Conservation (phyloP, 2,113 vertebrate species). For the Hyperopisus bebe region DNA sequence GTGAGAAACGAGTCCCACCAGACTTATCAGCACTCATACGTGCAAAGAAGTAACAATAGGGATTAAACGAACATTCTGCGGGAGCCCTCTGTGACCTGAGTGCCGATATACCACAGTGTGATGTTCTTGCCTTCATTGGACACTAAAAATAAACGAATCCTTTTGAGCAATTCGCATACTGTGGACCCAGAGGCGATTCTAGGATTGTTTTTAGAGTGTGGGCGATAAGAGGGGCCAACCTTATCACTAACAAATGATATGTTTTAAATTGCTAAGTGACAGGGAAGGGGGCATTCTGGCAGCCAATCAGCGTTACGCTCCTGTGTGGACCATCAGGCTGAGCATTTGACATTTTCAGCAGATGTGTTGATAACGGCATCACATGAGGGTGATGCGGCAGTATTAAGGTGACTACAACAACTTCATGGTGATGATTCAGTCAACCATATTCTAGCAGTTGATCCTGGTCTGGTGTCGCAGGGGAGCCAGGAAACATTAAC, state of each 20-base stretch:
- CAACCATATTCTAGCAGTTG: not conserved
- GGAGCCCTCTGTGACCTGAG: constrained; percentile 40
- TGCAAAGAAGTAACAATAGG: constrained; percentile 36
- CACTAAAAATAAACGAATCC: not conserved
- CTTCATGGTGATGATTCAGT: not conserved
- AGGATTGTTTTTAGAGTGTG: not conserved
- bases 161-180: constrained; percentile 5
- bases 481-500: not conserved
- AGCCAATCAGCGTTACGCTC: not conserved
- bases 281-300: not conserved
- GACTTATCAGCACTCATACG: constrained; percentile 47
- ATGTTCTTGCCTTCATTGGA: constrained; percentile 23
- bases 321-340: not conserved
- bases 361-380: not conserved
- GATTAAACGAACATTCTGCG: constrained; percentile 27
- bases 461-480: not conserved
- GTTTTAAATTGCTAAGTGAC: not conserved
- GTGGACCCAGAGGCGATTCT: not conserved
- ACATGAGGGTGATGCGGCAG: not conserved
- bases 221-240: not conserved
- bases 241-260: not conserved
- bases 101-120: not conserved
- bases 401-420: not conserved
- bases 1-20: constrained; percentile 52
- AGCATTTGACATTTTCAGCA: not conserved